These are phyloP conservation scores for Catharus ustulatus DNA, from an alignment of 2,797 vertebrate species.

Conservation along the genomic window DNA sequence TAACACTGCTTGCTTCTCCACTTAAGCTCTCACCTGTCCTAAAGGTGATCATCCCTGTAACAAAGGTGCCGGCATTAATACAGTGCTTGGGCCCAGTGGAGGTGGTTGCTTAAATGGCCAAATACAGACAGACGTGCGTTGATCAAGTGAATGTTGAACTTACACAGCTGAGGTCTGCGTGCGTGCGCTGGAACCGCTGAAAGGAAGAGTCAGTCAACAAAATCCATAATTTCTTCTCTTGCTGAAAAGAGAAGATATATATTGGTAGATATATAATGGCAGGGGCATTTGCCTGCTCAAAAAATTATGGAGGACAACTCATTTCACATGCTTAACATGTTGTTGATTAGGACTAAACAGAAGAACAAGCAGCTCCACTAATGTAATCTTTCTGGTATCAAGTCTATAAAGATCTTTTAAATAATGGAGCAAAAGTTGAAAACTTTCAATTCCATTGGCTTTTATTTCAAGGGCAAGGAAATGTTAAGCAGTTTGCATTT, in stretches of 20 bases:
- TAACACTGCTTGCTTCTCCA: not conserved
- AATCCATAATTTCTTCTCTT: not conserved
- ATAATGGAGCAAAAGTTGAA: not conserved
- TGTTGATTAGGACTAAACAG: not conserved
- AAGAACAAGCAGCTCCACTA: not conserved
- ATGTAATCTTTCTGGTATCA: not conserved
- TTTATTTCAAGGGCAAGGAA: not conserved
- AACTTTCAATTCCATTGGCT: not conserved
- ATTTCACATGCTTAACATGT: not conserved
- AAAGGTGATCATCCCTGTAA: not conserved
- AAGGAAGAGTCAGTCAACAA: not conserved
- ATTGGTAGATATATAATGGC: not conserved
- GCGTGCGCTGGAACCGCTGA: accelerated
- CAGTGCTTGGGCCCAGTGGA: not conserved
- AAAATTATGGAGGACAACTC: not conserved
- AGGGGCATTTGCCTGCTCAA: not conserved
- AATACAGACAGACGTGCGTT: accelerated
- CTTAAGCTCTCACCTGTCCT: not conserved
- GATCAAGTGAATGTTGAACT: not conserved
- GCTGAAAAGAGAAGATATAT: not conserved
- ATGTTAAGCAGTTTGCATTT: not conserved
- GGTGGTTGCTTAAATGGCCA: not conserved
- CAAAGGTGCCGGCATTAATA: not conserved
- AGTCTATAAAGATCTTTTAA: not conserved
- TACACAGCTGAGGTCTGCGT: accelerated